phyloP scores from a whole-genome alignment of 2,888 invertebrate species.

The Oxytorus armatus region DNA sequence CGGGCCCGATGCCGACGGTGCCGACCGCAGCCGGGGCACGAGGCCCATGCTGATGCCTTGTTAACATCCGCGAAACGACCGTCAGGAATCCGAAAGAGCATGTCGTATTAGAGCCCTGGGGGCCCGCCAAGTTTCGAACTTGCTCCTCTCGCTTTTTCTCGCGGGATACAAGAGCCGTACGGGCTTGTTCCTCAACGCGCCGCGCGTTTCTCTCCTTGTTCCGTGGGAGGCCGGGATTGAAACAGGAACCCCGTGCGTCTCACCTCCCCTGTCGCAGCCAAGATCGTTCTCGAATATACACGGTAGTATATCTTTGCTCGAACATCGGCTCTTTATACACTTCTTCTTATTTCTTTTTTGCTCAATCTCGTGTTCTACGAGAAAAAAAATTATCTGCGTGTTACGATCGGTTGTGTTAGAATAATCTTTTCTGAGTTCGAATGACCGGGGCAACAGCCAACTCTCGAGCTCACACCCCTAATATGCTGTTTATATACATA shows the following conservation, averaged over 20 bases:
- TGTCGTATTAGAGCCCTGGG: conserved; percentile 79
- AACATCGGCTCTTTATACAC: conserved; percentile 34
- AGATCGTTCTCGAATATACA: conserved; percentile 22
- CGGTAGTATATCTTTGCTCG: conserved; percentile 49
- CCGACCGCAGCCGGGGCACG: conserved; percentile 79
- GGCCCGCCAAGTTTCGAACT: conserved; percentile 61
- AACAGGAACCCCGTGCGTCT: conserved; percentile 43
- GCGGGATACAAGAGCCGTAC: conserved; percentile 42
- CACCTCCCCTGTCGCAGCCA: conserved; percentile 26
- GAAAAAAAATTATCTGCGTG: conserved; percentile 47
- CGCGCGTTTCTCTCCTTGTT: conserved; percentile 38
- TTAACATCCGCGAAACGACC: conserved; percentile 83
- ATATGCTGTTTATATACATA: too few relatives aligned
- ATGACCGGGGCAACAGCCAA: conserved; percentile 27
- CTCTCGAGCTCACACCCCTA: background rate
- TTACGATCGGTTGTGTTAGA: conserved; percentile 62
- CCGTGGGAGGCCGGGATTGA: conserved; percentile 50
- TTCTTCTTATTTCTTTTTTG: conserved; percentile 12
- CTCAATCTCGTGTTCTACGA: conserved; percentile 33
- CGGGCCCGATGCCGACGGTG: conserved; percentile 61
- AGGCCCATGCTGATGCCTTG: conserved; percentile 83
- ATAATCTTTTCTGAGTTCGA: conserved; percentile 47
- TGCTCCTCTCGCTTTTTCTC: conserved; percentile 54
- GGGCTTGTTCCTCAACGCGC: conserved; percentile 44
- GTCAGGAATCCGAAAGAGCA: conserved; percentile 82